phyloP scores from a whole-genome alignment of 2,797 vertebrate species.

The Eptatretus atami region DNA sequence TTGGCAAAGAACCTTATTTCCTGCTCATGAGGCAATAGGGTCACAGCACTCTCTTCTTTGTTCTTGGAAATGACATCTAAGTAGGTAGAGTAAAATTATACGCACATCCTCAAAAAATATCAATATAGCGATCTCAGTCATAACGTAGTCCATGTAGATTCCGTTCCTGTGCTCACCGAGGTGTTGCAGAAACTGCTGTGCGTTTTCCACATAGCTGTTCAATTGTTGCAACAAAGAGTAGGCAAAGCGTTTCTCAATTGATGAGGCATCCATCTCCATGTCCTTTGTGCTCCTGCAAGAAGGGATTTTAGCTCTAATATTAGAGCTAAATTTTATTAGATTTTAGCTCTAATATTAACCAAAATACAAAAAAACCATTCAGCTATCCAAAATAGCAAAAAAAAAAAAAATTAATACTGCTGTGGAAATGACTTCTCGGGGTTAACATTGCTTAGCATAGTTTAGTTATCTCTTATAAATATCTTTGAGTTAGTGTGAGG shows the following conservation, averaged over 20 bases:
- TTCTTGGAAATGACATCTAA: background rate
- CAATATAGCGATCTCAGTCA: no score
- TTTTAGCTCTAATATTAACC: no score
- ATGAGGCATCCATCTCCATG: constrained; percentile 54
- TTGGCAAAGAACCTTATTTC: constrained; percentile 92
- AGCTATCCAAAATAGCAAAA: no score
- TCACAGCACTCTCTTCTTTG: background rate
- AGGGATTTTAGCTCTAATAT: no score
- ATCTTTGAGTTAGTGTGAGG: no score
- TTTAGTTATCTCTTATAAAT: no score
- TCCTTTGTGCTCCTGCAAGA: constrained; percentile 36
- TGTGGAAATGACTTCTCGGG: no score
- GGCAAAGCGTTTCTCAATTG: constrained; percentile 73
- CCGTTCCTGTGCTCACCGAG: constrained; percentile 23
- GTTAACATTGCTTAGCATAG: no score
- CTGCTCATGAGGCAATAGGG: constrained; percentile 45
- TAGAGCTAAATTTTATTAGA: no score
- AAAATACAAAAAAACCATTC: no score
- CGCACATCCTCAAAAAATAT: background rate
- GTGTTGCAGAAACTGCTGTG: constrained; percentile 56
- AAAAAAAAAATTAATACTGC: no score
- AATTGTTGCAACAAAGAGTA: constrained; percentile 74
- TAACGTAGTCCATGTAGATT: no score
- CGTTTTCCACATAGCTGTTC: constrained; percentile 57
- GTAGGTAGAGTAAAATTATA: background rate